Evolutionary conservation across 2,888 invertebrate genomes (phyloP), one percentile per base, ranked within the genome.

Genomic region (Fabriciana adippe): DNA sequence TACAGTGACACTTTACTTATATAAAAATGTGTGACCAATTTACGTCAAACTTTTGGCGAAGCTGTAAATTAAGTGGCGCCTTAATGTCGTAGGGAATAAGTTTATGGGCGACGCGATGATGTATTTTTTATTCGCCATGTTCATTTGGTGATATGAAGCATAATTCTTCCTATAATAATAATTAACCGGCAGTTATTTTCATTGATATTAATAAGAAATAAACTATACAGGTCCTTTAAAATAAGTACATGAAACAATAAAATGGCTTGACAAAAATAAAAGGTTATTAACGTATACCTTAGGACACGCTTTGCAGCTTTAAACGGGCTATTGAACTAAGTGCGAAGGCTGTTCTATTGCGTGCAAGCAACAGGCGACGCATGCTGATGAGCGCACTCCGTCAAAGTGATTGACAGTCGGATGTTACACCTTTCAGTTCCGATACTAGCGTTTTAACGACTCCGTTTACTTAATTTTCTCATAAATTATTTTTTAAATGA

Each of bases 21-120:
- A 67, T 61, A 64, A 55, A 60, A 67, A 72, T 74, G 68, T 72
- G 69, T 74, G 72, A 70, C 74, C 74, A 74, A 72, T 75, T 76
- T 75, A 79, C 75, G 78, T 81, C 79, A 79, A 77, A 78, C 80
- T 78, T 89, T 87, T 83, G 86, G 86, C 79, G 77, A 73, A 78
- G 86, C 80, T 80, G 82, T 89, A 88, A 89, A 89, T 89, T 84
- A 89, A 76, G 75, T 74, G 87, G 85, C 86, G 84, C 84, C 85
- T 79, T 48, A 48, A 66, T 71, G 76, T 67, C 77, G 78, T 64
- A 54, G 62, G 57, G 48, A 35, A 16, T 45, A 66, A 64, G 63
- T 73, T 69, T 71, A 73, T 64, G 68, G 68, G 50, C 68, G 65
- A 62, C 55, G 65, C 64, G 55, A 55, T 64, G 71, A 72, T 68